These are phyloP conservation scores for Acheta domesticus DNA, from an alignment of 2,888 invertebrate species.

Conservation along the genomic window DNA sequence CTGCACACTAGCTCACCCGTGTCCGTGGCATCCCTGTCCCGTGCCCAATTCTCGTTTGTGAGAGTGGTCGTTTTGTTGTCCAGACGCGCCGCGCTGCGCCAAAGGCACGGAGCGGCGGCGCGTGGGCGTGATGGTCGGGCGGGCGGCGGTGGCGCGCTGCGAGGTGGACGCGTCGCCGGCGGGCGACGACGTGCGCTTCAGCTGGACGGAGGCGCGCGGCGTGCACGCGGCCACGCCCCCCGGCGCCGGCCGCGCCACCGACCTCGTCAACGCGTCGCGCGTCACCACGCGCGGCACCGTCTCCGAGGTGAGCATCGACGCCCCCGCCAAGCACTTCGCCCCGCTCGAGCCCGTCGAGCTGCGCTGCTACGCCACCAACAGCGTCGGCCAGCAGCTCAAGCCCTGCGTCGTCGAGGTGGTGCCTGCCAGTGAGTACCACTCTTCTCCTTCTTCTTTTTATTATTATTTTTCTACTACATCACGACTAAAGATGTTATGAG, in stretches of 20 bases:
- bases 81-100: slow-evolving; percentile 76
- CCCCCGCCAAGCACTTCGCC: slow-evolving; percentile 62
- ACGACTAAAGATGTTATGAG: too few species aligned
- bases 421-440: slow-evolving; percentile 66
- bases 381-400: slow-evolving; percentile 72
- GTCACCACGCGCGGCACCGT: slow-evolving; percentile 60
- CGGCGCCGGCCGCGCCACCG: slow-evolving; percentile 62
- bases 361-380: slow-evolving; percentile 85
- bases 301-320: slow-evolving; percentile 57
- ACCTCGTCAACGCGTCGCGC: slow-evolving; percentile 43
- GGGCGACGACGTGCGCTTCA: slow-evolving; percentile 66
- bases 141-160: slow-evolving; percentile 70
- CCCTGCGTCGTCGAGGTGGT: slow-evolving; percentile 80
- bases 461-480: too few species aligned
- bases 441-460: neutral
- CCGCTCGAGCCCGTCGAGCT: slow-evolving; percentile 49
- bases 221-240: slow-evolving; percentile 56
- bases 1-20: too few species aligned
- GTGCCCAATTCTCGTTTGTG: too few species aligned
- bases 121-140: slow-evolving; percentile 69
- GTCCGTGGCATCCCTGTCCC: too few species aligned
- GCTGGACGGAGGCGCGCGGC: slow-evolving; percentile 78
- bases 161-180: slow-evolving; percentile 77
- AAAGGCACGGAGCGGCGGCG: slow-evolving; percentile 67
- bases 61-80: neutral